Evolutionary conservation across 2,797 vertebrate genomes (phyloP), one percentile per base, ranked within the genome.

Genomic region (Graptemys geographica): DNA sequence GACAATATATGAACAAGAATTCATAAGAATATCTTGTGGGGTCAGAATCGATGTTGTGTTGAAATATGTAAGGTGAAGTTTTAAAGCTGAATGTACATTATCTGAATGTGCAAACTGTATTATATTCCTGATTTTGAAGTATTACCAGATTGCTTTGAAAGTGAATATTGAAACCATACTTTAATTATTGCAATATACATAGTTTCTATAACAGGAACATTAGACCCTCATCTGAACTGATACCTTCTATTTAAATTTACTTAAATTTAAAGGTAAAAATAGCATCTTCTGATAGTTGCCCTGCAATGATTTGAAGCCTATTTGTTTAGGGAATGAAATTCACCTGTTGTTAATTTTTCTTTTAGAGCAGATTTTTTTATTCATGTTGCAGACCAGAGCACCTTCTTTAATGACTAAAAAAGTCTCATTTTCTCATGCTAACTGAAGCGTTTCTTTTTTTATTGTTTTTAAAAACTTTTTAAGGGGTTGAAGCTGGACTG

Each of bases 371-470:
- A 1, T 52, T 49, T 87, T 81, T 4, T 2, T 82, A 5, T 55
- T 51, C 2, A 0, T 44, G 6, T 78, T 81, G 18, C 83, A 47
- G 90, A 72, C 13, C 41, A 72, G 37, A 55, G 83, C 81, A 47
- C 1, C 72, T 69, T 90, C 49, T 15, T 83, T 83, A 92, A 69
- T 86, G 52, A 82, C 33, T 80, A 95, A 87, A 87, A 84, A 95
- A 91, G 33, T n/a, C 51, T 49, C 5, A 1, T 59, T 93, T 89
- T 91, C 84, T 53, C 80, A 79, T 95, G 82, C 41, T 93, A 83
- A 65, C 27, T 88, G 83, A 12, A 2, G 23, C n/a, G 44, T 41
- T 95, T 83, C 79, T 44, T 84, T 79, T 52, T 47, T 59, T 23
- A 8, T 31, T 18, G 16, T 31, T 76, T 55, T 80, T 85, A 44